Evolutionary conservation across 2,113 vertebrate species (phyloP).

Genomic region (Machaerirhynchus nigripectus): DNA sequence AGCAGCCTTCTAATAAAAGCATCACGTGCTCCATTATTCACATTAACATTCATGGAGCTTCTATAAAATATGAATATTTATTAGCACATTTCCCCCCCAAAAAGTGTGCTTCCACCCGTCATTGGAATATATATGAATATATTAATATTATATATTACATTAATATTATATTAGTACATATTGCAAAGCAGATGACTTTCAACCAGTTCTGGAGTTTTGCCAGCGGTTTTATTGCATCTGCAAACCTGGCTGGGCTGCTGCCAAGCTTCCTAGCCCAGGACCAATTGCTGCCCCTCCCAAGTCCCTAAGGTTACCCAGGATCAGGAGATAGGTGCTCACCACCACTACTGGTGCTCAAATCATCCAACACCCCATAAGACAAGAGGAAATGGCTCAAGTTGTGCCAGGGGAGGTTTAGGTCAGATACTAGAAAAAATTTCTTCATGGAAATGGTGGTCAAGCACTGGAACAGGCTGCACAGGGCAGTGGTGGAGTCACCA

Average conservation of each 20-base stretch:
- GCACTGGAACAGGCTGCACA: background rate
- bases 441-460: background rate
- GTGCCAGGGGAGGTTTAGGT: background rate
- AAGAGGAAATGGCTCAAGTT: background rate
- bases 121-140: background rate
- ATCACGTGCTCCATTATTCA: background rate
- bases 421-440: background rate
- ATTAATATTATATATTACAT: background rate
- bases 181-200: background rate
- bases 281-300: background rate
- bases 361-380: background rate
- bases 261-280: background rate
- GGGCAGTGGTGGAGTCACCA: background rate
- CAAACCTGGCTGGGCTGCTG: background rate
- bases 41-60: background rate
- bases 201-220: background rate
- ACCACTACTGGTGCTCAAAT: background rate
- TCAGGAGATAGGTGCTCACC: background rate
- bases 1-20: background rate
- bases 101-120: background rate
- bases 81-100: background rate
- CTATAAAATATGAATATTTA: background rate
- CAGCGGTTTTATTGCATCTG: background rate
- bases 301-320: background rate
- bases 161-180: background rate